Evolutionary conservation across 2,113 vertebrate genomes (phyloP).

Genomic region (Phrynocephalus versicolor): DNA sequence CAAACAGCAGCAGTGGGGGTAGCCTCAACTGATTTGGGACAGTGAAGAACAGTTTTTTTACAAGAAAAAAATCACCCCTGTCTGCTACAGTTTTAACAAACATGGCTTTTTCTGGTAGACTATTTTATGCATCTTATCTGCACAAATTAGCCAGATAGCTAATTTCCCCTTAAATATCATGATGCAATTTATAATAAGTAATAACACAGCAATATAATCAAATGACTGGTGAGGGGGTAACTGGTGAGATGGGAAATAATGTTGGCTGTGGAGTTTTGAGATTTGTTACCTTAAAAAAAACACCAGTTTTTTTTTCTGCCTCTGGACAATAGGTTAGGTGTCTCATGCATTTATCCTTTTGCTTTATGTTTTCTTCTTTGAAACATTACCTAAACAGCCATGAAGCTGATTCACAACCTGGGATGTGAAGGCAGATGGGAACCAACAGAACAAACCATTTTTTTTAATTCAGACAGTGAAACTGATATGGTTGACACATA

Average conservation of each 20-base stretch:
- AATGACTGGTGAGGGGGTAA: too few relatives aligned
- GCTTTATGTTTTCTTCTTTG: too few relatives aligned
- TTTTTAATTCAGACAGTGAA: neutral
- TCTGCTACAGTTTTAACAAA: neutral
- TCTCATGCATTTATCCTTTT: too few relatives aligned
- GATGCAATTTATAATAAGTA: too few relatives aligned
- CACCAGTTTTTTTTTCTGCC: too few relatives aligned
- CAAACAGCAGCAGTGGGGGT: neutral
- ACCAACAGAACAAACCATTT: too few relatives aligned
- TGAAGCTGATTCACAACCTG: too few relatives aligned
- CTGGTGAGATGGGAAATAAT: neutral
- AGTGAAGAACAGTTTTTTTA: neutral
- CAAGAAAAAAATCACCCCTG: too few relatives aligned
- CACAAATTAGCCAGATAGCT: neutral
- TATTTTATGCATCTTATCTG: neutral
- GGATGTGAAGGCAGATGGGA: too few relatives aligned
- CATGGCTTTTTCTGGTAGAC: neutral
- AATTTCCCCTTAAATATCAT: neutral
- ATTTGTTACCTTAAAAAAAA: neutral
- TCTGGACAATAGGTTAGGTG: too few relatives aligned
- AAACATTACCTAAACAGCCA: too few relatives aligned
- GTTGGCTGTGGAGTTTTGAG: neutral
- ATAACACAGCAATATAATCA: too few relatives aligned
- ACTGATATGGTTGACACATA: constrained; percentile 40
- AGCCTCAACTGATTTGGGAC: neutral